These are phyloP conservation scores for Macropodus opercularis DNA, from an alignment of 2,797 vertebrate genomes.

Conservation along the genomic window DNA sequence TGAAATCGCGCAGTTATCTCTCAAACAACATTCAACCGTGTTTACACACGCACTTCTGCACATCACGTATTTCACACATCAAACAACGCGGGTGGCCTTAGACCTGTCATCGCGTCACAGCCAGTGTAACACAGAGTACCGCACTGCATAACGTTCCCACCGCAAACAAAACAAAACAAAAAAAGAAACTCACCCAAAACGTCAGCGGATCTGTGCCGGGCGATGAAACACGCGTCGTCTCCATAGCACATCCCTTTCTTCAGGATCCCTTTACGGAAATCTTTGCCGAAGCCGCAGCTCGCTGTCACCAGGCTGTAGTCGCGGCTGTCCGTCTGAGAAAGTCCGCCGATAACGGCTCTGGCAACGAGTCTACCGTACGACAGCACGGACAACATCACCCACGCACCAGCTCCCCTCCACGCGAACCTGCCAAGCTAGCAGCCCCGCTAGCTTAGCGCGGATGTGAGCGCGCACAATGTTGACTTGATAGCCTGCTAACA, in stretches of 20 bases:
- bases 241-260: constrained; percentile 99
- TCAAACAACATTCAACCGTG: not conserved
- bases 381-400: constrained; percentile 95
- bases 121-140: not conserved
- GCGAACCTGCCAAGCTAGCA: constrained; percentile 76
- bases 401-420: constrained; percentile 63
- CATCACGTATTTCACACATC: not conserved
- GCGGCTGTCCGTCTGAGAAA: constrained; percentile 95
- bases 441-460: constrained; percentile 58
- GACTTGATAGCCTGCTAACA: constrained; percentile 27
- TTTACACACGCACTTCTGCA: not conserved
- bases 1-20: not conserved
- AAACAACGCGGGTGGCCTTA: constrained; percentile 15
- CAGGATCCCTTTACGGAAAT: constrained; percentile 95
- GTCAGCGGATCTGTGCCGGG: constrained; percentile 90
- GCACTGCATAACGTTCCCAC: constrained; percentile 74
- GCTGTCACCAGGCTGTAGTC: constrained; percentile 98
- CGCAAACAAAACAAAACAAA: constrained; percentile 55
- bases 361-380: constrained; percentile 93
- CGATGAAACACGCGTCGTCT: constrained; percentile 96
- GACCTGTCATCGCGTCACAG: constrained; percentile 21
- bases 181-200: constrained; percentile 87
- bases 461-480: constrained; percentile 23
- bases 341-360: constrained; percentile 95
- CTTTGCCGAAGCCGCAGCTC: constrained; percentile 96